Base-by-base conservation (phyloP, 2,797 vertebrate species). In the Oryzias dopingdopingensis region DNA sequence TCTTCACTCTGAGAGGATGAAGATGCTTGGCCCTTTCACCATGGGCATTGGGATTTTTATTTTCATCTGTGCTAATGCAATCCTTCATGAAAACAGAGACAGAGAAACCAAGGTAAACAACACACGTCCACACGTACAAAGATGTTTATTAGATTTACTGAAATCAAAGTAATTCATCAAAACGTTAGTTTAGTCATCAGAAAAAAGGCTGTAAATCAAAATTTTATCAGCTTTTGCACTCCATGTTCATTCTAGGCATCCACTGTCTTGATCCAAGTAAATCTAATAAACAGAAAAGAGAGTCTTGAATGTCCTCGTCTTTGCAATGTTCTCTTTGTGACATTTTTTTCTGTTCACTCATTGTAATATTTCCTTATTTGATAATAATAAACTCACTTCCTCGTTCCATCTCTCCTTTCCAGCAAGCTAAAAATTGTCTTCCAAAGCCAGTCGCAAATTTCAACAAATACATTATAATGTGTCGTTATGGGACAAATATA, bases 31-130 rank as follows among this genome's bases (percentile, higher is more conserved):
- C 14, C 97, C 97, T 0, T 98, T 99, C 83, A 99, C 97, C 1
- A 99, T 99, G 97, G 97, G 97, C 59, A 98, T 99, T 3, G 97
- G 97, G 58, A 99, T 99, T 73, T 99, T 99, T 76, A 96, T 99
- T 75, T 99, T 99, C 69, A 99, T 99, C 74, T 99, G 97, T 2
- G 97, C 96, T 4, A 99, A 98, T 29, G 97, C 97, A 65, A 97
- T 98, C 71, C 93, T 99, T 18, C 96, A 99, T 7, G 97, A 99
- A 83, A 99, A 99, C 88, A 92, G 97, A 66, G 97, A 99, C 89
- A 92, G 94, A 52, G 96, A 98, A 77, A 98, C 96, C 23, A 98
- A 98, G 80, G 89, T 88, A 60, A 8, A 64, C 62, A 62, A 18
- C 5, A 7, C 40, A 4, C 4, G 59, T 23, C 7, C 3, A 22